Percentiles rank a stretch among this genome's conserved stretches.
Conservation (phyloP, 2,888 invertebrate genomes). For the Eupithecia exiguata region DNA sequence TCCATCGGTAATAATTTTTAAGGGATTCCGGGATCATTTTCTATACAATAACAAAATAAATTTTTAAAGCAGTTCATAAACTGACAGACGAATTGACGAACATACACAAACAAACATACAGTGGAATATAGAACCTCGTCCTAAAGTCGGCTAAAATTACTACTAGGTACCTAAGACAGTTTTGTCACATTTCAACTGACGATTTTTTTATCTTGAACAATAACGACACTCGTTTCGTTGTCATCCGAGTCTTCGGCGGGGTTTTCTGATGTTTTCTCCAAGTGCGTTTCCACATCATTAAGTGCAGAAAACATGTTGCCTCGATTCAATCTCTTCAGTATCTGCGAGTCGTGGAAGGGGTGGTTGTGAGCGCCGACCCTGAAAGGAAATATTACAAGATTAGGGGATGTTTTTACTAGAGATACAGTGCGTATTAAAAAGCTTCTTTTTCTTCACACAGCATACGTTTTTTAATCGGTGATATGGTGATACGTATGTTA, state of each 20-base stretch:
- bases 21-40: too few relatives aligned
- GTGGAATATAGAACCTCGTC: too few relatives aligned
- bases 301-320: constrained; percentile 58
- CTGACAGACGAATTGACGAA: too few relatives aligned
- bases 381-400: constrained; percentile 33
- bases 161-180: not conserved
- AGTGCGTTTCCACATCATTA: constrained; percentile 53
- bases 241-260: constrained; percentile 2
- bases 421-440: too few relatives aligned
- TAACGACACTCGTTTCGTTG: constrained; percentile 24
- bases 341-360: constrained; percentile 66
- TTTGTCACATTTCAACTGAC: not conserved
- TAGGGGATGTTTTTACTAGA: not conserved
- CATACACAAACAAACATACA: too few relatives aligned
- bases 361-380: constrained; percentile 67
- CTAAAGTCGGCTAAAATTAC: too few relatives aligned
- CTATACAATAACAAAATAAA: too few relatives aligned
- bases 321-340: constrained; percentile 60
- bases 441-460: too few relatives aligned
- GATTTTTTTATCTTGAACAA: constrained; percentile 16
- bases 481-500: too few relatives aligned
- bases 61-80: too few relatives aligned
- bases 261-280: constrained; percentile 11
- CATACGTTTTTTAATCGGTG: too few relatives aligned
- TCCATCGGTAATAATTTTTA: too few relatives aligned